Evolutionary conservation across 1,140 invertebrate species (phyloP).

Genomic region (Drepana arcuata): DNA sequence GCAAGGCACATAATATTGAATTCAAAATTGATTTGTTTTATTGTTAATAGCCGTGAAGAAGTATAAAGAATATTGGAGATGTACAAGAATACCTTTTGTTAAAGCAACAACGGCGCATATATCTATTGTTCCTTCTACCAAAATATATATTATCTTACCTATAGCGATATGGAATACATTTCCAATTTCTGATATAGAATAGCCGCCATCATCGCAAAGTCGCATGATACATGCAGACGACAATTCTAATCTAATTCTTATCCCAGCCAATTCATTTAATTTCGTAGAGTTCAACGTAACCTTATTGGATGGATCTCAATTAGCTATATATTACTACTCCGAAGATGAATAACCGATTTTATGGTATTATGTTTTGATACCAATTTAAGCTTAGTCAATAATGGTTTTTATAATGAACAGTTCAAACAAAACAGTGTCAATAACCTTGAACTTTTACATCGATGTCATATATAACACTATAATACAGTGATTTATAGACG

Average conservation of each 20-base stretch:
- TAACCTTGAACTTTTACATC: conserved; percentile 13
- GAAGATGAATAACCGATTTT: too few species aligned
- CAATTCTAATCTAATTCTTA: background rate
- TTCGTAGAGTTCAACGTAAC: background rate
- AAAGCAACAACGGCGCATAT: background rate
- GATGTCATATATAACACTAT: conserved; percentile 6
- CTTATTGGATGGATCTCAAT: background rate
- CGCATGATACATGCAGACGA: too few species aligned
- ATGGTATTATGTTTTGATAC: background rate
- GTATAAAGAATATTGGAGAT: too few species aligned
- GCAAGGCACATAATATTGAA: too few species aligned
- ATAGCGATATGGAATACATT: too few species aligned
- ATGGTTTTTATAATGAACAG: background rate
- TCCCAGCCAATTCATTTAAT: background rate
- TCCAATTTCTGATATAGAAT: too few species aligned
- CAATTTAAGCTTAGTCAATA: background rate
- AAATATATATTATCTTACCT: too few species aligned
- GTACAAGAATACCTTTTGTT: too few species aligned
- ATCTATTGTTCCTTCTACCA: background rate
- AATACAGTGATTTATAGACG: conserved; percentile 8
- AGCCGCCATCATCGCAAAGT: too few species aligned
- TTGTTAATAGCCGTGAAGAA: too few species aligned
- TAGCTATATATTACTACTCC: too few species aligned
- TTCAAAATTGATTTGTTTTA: too few species aligned
- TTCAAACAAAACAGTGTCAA: background rate